Percentiles rank a stretch among this genome's conserved stretches.
These are phyloP conservation scores for Theristicus caerulescens DNA, from an alignment of 2,113 vertebrate species.

Conservation along the genomic window DNA sequence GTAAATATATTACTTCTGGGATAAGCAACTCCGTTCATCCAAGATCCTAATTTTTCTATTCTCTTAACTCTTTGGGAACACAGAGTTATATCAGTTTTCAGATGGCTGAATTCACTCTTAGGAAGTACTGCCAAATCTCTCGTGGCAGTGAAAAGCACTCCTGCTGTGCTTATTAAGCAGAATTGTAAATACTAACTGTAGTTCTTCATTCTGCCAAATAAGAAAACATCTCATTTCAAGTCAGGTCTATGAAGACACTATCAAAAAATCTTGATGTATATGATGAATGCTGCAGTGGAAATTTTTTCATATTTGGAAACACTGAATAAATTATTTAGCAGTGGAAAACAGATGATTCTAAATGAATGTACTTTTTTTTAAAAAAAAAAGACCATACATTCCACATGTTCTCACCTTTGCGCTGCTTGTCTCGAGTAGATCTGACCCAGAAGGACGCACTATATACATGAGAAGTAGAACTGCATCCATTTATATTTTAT, in stretches of 20 bases:
- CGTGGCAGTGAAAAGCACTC: constrained; percentile 39
- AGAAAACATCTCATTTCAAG: background rate
- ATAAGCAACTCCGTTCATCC: background rate
- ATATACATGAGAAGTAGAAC: background rate
- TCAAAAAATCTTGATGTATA: background rate
- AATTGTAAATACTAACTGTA: constrained; percentile 43
- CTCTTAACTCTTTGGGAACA: background rate
- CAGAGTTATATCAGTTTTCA: constrained; percentile 31
- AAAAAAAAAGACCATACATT: background rate
- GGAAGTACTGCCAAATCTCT: constrained; percentile 24
- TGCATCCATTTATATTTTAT: constrained; percentile 9
- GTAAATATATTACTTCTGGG: background rate
- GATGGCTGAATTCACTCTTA: constrained; percentile 28
- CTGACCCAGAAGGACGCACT: background rate
- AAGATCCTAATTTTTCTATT: background rate
- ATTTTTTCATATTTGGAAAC: background rate
- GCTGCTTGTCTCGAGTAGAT: background rate
- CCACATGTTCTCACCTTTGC: background rate
- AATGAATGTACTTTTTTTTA: background rate
- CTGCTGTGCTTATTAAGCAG: constrained; percentile 31
- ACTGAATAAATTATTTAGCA: constrained; percentile 35
- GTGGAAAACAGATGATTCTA: background rate
- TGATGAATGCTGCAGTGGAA: background rate
- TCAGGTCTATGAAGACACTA: background rate
- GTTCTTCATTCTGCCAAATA: constrained; percentile 41